Conservation (phyloP, 2,797 vertebrate species). For the Urocyon cinereoargenteus region DNA sequence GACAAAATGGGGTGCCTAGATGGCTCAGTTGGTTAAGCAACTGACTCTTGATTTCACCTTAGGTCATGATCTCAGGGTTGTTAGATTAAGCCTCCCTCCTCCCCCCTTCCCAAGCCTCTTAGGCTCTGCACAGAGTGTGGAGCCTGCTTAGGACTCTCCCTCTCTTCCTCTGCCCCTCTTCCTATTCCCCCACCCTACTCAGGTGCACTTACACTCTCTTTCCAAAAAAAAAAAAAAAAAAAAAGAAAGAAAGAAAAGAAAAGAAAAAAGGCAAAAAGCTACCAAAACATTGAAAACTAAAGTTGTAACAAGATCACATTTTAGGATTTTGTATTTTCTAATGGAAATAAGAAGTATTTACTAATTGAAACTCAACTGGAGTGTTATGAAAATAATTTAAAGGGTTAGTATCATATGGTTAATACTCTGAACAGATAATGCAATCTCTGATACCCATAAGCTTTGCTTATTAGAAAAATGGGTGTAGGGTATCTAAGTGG, state of each 20-base stretch:
- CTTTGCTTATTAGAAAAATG: not conserved
- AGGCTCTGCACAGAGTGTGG: not conserved
- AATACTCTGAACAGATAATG: not conserved
- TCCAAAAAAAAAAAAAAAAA: not conserved
- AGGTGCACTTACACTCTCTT: not conserved
- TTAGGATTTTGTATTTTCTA: not conserved
- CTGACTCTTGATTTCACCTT: not conserved
- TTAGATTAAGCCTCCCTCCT: not conserved
- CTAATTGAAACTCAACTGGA: not conserved
- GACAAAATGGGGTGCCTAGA: not conserved
- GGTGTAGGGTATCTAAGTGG: not conserved
- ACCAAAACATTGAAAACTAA: not conserved
- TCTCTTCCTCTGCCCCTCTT: not conserved
- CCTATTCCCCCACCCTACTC: not conserved
- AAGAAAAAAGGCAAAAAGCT: not conserved
- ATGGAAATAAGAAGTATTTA: not conserved
- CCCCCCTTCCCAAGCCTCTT: not conserved
- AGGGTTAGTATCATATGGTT: not conserved
- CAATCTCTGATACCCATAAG: rapidly evolving
- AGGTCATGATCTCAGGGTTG: not conserved
- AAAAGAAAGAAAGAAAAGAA: too few relatives aligned
- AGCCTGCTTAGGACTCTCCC: not conserved
- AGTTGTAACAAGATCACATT: not conserved
- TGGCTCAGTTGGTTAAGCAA: not conserved
- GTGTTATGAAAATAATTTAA: not conserved